Base-by-base conservation (phyloP, 1,140 invertebrate genomes). In the Cyclargus thomasi region DNA sequence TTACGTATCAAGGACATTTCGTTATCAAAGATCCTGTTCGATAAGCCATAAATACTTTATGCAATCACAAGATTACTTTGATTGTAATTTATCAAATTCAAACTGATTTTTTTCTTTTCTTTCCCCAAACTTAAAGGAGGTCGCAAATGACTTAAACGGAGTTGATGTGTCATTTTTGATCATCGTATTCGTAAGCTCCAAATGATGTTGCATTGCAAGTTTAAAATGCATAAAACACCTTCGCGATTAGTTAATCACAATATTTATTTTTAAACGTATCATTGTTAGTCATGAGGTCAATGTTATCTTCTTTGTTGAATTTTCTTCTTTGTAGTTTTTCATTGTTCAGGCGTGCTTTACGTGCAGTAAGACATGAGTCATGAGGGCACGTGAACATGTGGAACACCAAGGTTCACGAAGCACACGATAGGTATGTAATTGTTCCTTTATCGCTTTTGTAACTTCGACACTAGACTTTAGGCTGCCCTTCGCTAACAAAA, bases 21-120 rank as follows among this genome's bases (percentile, higher is more conserved):
- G 11, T 64, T 64, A 64, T 64, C 63, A 47, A 1, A 64, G 63
- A 64, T 64, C 39, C 63, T 53, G 39, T 39, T 64, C 36, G n/a
- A 47, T 47, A 53, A 64, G 36, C 20, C 23, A 63, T 18, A 63
- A 63, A 21, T 59, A 21, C 18, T 59, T 59, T 59, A 20, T 20
- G 20, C 55, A 20, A 59, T 59, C 55, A 20, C 17, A 10, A 11
- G 55, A 59, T 59, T 59, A 59, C 55, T 59, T 59, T 59, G 55
- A 59, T 59, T 59, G 18, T 20, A 59, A 10, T 11, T 59, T 20
- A 17, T n/a, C 7, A 20, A 20, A 59, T 11, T 59, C 55, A 59
- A 59, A 20, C 55, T 18, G 18, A 59, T 59, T 47, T 14, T 47
- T 47, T 47, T 47, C 39, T 1, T 47, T 47, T 14, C 39, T 47